phyloP scores from a whole-genome alignment of 2,888 invertebrate genomes.

The Stenotaenia linearis region DNA sequence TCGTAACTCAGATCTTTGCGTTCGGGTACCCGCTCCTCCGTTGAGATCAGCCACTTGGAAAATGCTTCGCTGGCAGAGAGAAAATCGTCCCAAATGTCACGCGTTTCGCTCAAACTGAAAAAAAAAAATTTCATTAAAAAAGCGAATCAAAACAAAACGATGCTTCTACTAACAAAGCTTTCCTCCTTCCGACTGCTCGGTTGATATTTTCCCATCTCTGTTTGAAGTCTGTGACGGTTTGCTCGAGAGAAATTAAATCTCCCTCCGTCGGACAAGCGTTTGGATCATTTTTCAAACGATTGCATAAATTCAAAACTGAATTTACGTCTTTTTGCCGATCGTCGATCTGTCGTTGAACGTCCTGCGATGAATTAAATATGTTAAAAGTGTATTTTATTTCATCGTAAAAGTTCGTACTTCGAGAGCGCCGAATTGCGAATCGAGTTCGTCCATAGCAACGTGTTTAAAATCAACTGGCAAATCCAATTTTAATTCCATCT shows the following conservation, averaged over 20 bases:
- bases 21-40: background rate
- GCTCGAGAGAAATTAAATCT: slow-evolving; percentile 27
- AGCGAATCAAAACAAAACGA: background rate
- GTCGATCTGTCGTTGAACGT: slow-evolving; percentile 68
- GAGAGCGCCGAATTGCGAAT: slow-evolving; percentile 63
- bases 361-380: slow-evolving; percentile 40
- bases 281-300: slow-evolving; percentile 29
- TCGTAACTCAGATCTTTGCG: background rate
- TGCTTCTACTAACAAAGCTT: background rate
- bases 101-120: slow-evolving; percentile 15
- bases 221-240: slow-evolving; percentile 30
- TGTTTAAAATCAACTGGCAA: slow-evolving; percentile 63
- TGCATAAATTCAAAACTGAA: slow-evolving; percentile 63
- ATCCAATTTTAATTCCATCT: slow-evolving; percentile 64
- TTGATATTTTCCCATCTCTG: slow-evolving; percentile 33
- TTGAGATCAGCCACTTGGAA: background rate
- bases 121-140: too few species aligned
- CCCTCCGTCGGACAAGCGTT: background rate
- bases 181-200: background rate
- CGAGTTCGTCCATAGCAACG: slow-evolving; percentile 60
- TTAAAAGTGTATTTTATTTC: too few species aligned
- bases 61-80: background rate
- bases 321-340: slow-evolving; percentile 69
- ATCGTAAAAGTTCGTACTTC: slow-evolving; percentile 45
- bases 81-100: slow-evolving; percentile 31